phyloP scores from a whole-genome alignment of 2,797 vertebrate species.

The Lagocephalus sceleratus region DNA sequence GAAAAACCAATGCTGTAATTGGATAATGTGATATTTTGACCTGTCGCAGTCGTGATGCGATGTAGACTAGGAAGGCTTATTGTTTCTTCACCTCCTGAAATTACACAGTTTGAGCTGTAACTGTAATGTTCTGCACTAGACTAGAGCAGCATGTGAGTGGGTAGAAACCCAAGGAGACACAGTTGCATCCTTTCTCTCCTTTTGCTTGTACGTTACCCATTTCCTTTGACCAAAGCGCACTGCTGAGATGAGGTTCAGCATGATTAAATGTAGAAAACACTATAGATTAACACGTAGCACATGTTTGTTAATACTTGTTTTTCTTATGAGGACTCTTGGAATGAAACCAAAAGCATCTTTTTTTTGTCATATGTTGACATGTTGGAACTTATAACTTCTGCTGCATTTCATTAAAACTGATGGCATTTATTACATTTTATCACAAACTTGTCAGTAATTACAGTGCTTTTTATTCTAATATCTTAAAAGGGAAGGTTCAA shows the following conservation, averaged over 20 bases:
- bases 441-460: not conserved
- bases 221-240: no score
- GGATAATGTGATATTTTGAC: constrained; percentile 34
- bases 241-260: no score
- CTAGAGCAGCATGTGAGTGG: constrained; percentile 22
- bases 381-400: constrained; percentile 20
- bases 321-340: constrained; percentile 28
- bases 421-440: not conserved
- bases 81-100: constrained; percentile 17
- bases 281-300: not conserved
- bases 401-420: constrained; percentile 1
- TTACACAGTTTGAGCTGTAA: constrained; percentile 30
- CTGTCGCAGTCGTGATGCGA: constrained; percentile 47
- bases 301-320: constrained; percentile 10
- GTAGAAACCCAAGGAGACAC: constrained; percentile 17
- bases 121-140: constrained; percentile 35
- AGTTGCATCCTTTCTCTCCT: constrained; percentile 25
- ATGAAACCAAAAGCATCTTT: constrained; percentile 9
- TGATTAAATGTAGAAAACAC: no score
- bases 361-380: constrained; percentile 14
- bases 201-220: no score
- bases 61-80: constrained; percentile 35
- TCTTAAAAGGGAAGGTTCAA: no score
- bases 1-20: constrained; percentile 28
- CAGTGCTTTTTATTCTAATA: no score